phyloP scores from a whole-genome alignment of 1,140 invertebrate genomes.

The Leucophenga varia region DNA sequence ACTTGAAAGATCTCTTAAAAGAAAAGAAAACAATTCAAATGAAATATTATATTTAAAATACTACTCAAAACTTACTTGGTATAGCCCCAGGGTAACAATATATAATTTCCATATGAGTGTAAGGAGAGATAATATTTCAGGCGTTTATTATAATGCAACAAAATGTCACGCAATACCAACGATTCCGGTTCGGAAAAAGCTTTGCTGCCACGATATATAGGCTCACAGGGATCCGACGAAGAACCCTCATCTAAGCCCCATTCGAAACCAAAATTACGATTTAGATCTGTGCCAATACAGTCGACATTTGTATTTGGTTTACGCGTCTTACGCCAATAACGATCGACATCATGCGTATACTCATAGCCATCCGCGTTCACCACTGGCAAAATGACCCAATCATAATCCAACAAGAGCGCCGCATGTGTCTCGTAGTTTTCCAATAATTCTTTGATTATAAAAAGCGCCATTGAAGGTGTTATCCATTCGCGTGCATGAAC shows the following conservation, averaged over 20 bases:
- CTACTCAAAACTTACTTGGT: conserved; percentile 46
- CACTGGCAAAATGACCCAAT: conserved; percentile 63
- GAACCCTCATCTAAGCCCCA: conserved; percentile 66
- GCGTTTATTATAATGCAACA: conserved; percentile 58
- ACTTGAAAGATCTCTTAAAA: conserved; percentile 29
- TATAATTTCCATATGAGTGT: conserved; percentile 68
- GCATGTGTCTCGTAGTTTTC: conserved; percentile 57
- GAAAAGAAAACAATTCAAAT: not conserved
- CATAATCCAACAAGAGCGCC: conserved; percentile 58
- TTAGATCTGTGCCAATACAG: conserved; percentile 62
- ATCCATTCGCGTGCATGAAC: conserved; percentile 74
- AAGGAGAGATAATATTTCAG: conserved; percentile 69
- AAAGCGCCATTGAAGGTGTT: conserved; percentile 64
- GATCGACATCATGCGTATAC: conserved; percentile 39
- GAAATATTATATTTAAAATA: not conserved
- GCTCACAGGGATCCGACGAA: conserved; percentile 64
- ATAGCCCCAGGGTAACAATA: conserved; percentile 74
- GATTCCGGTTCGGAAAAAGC: conserved; percentile 74
- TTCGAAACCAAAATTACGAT: conserved; percentile 67
- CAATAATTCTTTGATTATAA: conserved; percentile 64
- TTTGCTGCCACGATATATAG: conserved; percentile 65
- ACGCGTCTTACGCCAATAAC: conserved; percentile 61
- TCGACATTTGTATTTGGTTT: conserved; percentile 18
- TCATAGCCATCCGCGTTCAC: conserved; percentile 61
- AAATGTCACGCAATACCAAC: conserved; percentile 55